Percentiles rank a stretch among this genome's conserved stretches.
These are phyloP conservation scores for Apeira syringaria DNA, from an alignment of 2,888 invertebrate genomes.

Conservation along the genomic window DNA sequence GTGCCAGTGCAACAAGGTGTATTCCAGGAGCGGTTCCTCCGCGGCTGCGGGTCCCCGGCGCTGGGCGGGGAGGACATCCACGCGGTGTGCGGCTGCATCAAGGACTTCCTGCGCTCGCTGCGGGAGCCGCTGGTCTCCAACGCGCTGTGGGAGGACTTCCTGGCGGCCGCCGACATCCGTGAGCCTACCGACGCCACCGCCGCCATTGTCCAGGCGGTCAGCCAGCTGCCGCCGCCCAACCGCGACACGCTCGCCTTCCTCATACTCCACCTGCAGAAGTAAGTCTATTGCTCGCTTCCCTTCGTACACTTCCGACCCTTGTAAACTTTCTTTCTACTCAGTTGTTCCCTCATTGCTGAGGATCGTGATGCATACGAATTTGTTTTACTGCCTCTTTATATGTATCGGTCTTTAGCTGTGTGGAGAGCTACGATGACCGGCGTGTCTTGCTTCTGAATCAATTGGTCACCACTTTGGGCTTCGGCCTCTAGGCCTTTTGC, in stretches of 20 bases:
- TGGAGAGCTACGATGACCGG: too few relatives aligned
- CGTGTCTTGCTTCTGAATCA: too few relatives aligned
- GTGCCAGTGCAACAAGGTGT: too few relatives aligned
- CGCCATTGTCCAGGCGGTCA: slow-evolving; percentile 89
- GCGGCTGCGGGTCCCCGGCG: slow-evolving; percentile 93
- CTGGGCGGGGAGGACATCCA: slow-evolving; percentile 90
- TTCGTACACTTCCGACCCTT: too few relatives aligned
- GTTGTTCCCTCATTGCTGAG: too few relatives aligned
- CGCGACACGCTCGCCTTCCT: slow-evolving; percentile 97
- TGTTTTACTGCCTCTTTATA: too few relatives aligned
- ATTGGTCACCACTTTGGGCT: too few relatives aligned
- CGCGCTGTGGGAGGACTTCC: slow-evolving; percentile 92
- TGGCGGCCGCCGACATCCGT: slow-evolving; percentile 84
- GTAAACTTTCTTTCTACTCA: too few relatives aligned
- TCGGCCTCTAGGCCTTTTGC: too few relatives aligned
- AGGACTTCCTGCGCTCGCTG: slow-evolving; percentile 95
- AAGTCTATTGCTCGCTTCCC: too few relatives aligned
- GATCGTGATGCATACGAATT: too few relatives aligned
- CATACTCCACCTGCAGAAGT: slow-evolving; percentile 94
- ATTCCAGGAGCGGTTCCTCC: slow-evolving; percentile 93
- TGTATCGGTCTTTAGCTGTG: too few relatives aligned
- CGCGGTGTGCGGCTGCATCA: slow-evolving; percentile 96
- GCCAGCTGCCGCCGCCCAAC: slow-evolving; percentile 95
- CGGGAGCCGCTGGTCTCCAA: slow-evolving; percentile 95
- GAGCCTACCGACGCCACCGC: slow-evolving; percentile 85